phyloP scores from a whole-genome alignment of 2,888 invertebrate genomes.

The Nomada goodeniana region DNA sequence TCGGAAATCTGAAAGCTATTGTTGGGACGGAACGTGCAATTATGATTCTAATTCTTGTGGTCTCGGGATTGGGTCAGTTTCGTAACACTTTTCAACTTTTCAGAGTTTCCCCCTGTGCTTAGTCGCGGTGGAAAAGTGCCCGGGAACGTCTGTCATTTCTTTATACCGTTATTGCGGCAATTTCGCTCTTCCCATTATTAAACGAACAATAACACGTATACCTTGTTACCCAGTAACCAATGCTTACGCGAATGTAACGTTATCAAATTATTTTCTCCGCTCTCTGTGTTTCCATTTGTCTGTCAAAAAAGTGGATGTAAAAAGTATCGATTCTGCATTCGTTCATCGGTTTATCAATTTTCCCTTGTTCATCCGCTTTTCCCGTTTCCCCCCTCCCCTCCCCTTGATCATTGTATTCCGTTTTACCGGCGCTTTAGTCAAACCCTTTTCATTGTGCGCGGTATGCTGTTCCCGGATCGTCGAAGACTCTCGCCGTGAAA shows the following conservation, averaged over 20 bases:
- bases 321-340: neutral
- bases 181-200: too few species aligned
- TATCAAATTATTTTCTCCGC: neutral
- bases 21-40: constrained; percentile 1
- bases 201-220: too few species aligned
- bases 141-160: too few species aligned
- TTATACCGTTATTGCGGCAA: too few species aligned
- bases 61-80: neutral
- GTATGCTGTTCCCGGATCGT: neutral
- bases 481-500: neutral
- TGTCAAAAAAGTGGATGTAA: neutral
- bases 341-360: constrained; percentile 18
- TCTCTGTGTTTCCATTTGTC: neutral
- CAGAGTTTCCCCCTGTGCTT: too few species aligned
- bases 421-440: constrained; percentile 24
- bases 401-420: neutral
- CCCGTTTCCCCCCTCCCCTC: too few species aligned
- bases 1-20: neutral
- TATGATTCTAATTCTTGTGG: constrained; percentile 4
- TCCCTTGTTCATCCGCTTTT: neutral
- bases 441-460: neutral
- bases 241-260: neutral
- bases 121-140: too few species aligned
- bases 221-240: too few species aligned
- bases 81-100: too few species aligned